phyloP scores from a whole-genome alignment of 2,113 vertebrate species.

The Amblyopsis rosae region DNA sequence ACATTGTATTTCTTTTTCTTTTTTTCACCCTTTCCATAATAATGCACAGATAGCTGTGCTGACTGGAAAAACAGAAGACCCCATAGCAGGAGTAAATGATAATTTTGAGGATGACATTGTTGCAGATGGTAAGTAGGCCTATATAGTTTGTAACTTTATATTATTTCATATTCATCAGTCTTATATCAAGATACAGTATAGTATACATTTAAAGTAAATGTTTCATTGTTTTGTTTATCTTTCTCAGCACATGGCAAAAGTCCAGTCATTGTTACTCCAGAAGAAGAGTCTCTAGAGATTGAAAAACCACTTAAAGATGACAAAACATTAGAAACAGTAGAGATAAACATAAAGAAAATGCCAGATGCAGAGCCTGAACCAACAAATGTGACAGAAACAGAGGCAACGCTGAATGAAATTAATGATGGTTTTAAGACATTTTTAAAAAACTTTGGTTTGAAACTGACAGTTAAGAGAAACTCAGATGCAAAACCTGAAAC shows the following conservation, averaged over 20 bases:
- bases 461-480: slow-evolving; percentile 88
- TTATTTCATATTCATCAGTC: not conserved
- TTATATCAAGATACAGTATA: not conserved
- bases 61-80: slow-evolving; percentile 66
- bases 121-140: slow-evolving; percentile 59
- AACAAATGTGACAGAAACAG: slow-evolving; percentile 66
- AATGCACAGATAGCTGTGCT: slow-evolving; percentile 77
- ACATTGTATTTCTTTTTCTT: slow-evolving; percentile 16
- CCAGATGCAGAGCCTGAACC: slow-evolving; percentile 42
- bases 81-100: slow-evolving; percentile 55
- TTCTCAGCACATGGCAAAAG: slow-evolving; percentile 78
- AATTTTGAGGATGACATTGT: slow-evolving; percentile 48
- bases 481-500: slow-evolving; percentile 77
- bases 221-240: slow-evolving; percentile 21
- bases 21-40: slow-evolving; percentile 74
- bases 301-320: slow-evolving; percentile 63
- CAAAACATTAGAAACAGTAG: slow-evolving; percentile 38
- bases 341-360: slow-evolving; percentile 63
- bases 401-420: slow-evolving; percentile 72
- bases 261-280: slow-evolving; percentile 67
- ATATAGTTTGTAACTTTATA: not conserved
- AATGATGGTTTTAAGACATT: slow-evolving; percentile 88
- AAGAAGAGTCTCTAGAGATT: slow-evolving; percentile 66
- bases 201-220: not conserved
- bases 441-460: slow-evolving; percentile 89